phyloP scores from a whole-genome alignment of 2,888 invertebrate species.

The Hemistola chrysoprasaria region DNA sequence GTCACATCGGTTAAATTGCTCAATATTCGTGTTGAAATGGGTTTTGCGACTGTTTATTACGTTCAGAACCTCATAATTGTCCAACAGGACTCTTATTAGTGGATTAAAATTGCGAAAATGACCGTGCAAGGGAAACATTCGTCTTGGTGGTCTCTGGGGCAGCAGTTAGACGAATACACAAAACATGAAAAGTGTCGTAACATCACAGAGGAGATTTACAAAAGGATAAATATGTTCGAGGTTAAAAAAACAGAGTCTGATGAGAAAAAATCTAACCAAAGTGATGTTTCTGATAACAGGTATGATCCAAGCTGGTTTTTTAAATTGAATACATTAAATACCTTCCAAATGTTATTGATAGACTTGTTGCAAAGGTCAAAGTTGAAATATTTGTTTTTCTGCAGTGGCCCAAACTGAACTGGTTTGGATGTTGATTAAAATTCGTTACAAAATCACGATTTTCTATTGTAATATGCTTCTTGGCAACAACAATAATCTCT shows the following conservation, averaged over 20 bases:
- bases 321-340: no score
- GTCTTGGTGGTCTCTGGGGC: constrained; percentile 51
- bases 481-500: no score
- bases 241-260: constrained; percentile 66
- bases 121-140: constrained; percentile 51
- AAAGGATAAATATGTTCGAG: constrained; percentile 74
- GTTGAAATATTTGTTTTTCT: background rate
- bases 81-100: constrained; percentile 50
- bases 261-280: constrained; percentile 32
- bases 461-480: no score
- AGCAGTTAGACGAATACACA: constrained; percentile 43
- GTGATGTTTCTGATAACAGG: constrained; percentile 67
- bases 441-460: no score
- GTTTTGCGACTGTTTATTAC: constrained; percentile 34
- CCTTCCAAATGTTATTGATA: no score
- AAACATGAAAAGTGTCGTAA: constrained; percentile 75
- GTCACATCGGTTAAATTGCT: constrained; percentile 50
- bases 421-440: background rate
- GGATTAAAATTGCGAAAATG: constrained; percentile 46
- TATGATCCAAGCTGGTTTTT: constrained; percentile 35
- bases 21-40: constrained; percentile 41
- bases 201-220: constrained; percentile 75
- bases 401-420: no score
- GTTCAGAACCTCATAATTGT: constrained; percentile 40
- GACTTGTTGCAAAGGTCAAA: no score